These are phyloP conservation scores for Rhynchonycteris naso DNA, from an alignment of 2,797 vertebrate species.

Conservation along the genomic window DNA sequence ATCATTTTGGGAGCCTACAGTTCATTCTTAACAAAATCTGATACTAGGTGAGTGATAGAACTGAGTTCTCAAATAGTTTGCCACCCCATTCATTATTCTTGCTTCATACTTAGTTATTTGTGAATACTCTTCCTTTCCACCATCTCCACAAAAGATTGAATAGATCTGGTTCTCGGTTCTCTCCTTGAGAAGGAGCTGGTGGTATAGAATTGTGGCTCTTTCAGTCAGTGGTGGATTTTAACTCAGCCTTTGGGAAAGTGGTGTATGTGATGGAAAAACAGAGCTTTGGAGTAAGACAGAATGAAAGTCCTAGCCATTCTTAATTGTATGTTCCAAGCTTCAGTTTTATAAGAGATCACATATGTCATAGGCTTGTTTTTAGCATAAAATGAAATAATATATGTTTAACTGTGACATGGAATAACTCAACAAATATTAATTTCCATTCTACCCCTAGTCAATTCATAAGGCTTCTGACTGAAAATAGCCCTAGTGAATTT, in stretches of 20 bases:
- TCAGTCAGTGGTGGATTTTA: background rate
- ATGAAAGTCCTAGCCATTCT: background rate
- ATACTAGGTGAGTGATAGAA: background rate
- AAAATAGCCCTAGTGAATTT: background rate
- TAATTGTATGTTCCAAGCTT: background rate
- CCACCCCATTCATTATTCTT: background rate
- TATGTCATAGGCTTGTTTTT: background rate
- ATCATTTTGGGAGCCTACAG: background rate
- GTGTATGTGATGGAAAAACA: background rate
- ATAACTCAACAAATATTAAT: background rate
- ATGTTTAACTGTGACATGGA: background rate
- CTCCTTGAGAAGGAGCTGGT: background rate
- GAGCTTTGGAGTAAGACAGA: background rate
- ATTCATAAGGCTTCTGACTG: background rate
- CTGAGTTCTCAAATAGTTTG: constrained; percentile 5
- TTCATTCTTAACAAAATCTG: constrained; percentile 10
- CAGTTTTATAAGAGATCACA: background rate
- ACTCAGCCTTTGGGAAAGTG: background rate
- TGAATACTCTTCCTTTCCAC: constrained; percentile 2
- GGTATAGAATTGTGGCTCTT: background rate
- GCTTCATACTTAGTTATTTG: constrained; percentile 19
- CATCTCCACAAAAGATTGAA: background rate
- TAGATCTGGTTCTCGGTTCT: background rate
- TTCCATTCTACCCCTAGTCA: background rate
- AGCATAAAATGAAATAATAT: background rate